These are phyloP conservation scores for Isurus oxyrinchus DNA, from an alignment of 2,113 vertebrate species.

Conservation along the genomic window DNA sequence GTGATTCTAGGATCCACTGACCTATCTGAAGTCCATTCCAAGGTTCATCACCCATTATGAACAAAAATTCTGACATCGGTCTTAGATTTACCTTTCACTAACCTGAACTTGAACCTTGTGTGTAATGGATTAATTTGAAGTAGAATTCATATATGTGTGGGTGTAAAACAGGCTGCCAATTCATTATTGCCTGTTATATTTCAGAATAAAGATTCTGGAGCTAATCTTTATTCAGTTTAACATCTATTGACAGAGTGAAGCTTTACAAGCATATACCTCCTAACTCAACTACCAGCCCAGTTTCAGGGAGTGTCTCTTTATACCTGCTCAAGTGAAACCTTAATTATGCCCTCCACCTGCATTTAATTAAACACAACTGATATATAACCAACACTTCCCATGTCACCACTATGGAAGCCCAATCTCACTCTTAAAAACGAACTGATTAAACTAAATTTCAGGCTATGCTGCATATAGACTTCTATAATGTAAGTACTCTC, in stretches of 20 bases:
- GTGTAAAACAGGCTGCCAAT: background rate
- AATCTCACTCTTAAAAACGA: background rate
- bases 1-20: background rate
- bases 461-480: background rate
- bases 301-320: background rate
- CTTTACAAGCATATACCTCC: background rate
- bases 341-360: background rate
- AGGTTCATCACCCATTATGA: background rate
- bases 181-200: background rate
- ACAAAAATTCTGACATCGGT: background rate
- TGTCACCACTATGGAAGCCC: background rate
- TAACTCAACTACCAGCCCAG: background rate
- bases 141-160: background rate
- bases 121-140: background rate
- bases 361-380: too few relatives aligned
- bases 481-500: background rate
- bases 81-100: background rate
- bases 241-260: background rate
- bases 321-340: background rate
- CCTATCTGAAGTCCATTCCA: background rate
- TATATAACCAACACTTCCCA: background rate
- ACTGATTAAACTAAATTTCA: background rate
- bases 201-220: background rate
- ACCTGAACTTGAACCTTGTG: background rate
- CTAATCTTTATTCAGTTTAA: background rate